Evolutionary conservation across 2,113 vertebrate species (phyloP).

Genomic region (Callipepla squamata): DNA sequence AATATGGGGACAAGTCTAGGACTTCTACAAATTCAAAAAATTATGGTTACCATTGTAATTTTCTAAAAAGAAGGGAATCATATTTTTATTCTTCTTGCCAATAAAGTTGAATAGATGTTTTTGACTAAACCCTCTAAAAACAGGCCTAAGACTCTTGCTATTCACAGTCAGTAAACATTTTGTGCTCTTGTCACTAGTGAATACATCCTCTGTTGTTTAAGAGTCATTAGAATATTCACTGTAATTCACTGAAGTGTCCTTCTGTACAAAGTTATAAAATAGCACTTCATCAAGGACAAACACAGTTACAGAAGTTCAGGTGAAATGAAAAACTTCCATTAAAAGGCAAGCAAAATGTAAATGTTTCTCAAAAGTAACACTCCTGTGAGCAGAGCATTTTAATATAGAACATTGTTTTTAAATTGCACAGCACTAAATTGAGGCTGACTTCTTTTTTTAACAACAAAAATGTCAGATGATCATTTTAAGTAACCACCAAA

Average conservation of each 20-base stretch:
- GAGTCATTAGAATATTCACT: neutral
- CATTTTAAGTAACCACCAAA: neutral
- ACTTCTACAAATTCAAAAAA: neutral
- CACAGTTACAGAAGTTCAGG: neutral
- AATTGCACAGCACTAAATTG: neutral
- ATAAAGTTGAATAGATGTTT: neutral
- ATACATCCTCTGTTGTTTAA: neutral
- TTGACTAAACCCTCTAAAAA: neutral
- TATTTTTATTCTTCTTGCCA: neutral
- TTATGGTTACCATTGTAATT: neutral
- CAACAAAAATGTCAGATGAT: neutral
- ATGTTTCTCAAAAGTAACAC: neutral
- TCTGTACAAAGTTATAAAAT: neutral
- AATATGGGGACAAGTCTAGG: neutral
- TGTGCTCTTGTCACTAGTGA: neutral
- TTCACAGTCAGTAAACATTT: neutral
- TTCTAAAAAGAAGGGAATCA: neutral
- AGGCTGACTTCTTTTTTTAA: neutral
- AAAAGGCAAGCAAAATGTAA: neutral
- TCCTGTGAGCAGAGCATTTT: neutral
- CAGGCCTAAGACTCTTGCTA: neutral
- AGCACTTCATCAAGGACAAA: constrained; percentile 20
- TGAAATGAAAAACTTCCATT: constrained; percentile 22
- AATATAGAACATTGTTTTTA: neutral
- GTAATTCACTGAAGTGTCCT: neutral